phyloP scores from a whole-genome alignment of 2,113 vertebrate species.

The Burhinus bistriatus region DNA sequence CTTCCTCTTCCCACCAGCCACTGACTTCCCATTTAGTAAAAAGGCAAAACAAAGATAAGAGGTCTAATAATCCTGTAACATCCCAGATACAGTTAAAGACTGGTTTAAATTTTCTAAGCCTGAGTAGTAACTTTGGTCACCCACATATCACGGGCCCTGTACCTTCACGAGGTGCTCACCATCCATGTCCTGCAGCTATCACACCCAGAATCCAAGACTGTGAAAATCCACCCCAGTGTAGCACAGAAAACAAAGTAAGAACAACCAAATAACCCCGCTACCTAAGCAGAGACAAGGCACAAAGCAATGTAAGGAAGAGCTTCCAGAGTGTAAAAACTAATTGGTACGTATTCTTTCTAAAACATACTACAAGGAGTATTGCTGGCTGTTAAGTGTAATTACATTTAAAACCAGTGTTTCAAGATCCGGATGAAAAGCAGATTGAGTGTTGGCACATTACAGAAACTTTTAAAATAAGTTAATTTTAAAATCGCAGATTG shows the following conservation, averaged over 20 bases:
- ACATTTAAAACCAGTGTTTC: neutral
- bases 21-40: neutral
- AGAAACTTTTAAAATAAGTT: neutral
- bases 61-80: neutral
- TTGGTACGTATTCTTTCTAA: neutral
- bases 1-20: slow-evolving; percentile 10
- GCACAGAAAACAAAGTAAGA: neutral
- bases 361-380: neutral
- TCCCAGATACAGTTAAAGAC: neutral
- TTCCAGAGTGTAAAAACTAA: neutral
- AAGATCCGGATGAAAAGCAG: neutral
- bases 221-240: neutral
- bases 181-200: neutral
- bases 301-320: neutral
- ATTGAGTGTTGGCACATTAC: neutral
- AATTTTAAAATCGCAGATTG: neutral
- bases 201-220: neutral
- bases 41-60: neutral
- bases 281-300: neutral
- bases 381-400: neutral
- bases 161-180: neutral
- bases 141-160: accelerated
- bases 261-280: neutral
- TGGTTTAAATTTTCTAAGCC: neutral
- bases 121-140: neutral